phyloP scores from a whole-genome alignment of 2,797 vertebrate species.

The Leontopithecus rosalia region DNA sequence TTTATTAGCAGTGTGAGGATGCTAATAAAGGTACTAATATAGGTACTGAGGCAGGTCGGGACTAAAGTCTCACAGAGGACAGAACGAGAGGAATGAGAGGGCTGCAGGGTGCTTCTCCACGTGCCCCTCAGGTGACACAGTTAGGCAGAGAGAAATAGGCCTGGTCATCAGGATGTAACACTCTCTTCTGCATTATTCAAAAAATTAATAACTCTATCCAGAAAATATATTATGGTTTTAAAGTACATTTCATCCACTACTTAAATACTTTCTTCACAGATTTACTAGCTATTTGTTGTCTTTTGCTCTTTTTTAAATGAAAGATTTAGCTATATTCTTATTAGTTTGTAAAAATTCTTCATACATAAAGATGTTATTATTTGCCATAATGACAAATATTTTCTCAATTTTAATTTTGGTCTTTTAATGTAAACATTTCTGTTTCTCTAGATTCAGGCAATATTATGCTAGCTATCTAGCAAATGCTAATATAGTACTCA shows the following conservation, averaged over 20 bases:
- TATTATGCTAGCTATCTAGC: not conserved
- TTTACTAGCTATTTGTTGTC: not conserved
- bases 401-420: not conserved
- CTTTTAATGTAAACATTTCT: not conserved
- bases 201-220: not conserved
- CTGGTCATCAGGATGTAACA: no score
- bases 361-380: not conserved
- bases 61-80: not conserved
- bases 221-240: not conserved
- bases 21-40: not conserved
- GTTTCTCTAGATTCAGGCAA: not conserved
- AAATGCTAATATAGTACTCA: not conserved
- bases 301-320: not conserved
- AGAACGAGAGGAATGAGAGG: rapidly evolving
- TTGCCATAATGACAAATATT: not conserved
- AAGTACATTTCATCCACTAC: not conserved
- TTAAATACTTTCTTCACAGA: not conserved
- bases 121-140: no score
- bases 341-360: not conserved
- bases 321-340: not conserved
- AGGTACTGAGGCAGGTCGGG: not conserved
- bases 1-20: not conserved
- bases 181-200: not conserved
- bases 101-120: not conserved
- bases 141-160: not conserved